Base-by-base conservation (phyloP, 1,140 invertebrate genomes). In the Drosophila arizonae region DNA sequence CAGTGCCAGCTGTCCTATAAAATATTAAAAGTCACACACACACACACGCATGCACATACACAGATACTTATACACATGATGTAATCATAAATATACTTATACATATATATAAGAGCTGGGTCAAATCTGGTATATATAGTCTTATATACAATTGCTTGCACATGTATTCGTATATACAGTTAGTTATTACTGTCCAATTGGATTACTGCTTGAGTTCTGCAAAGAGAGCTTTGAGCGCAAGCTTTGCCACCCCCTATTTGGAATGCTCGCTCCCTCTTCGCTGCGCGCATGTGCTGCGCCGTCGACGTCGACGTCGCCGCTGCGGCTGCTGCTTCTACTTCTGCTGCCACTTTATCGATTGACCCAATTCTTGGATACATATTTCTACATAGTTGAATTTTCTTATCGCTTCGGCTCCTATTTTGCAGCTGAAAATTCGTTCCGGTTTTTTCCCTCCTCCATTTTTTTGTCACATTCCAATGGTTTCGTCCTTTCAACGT, bases 401-500 rank as follows among this genome's bases (percentile, higher is more conserved):
- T 63, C 65, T 75, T 74, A 74, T 76, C 50, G 50, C 46, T 57
- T 15, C 17, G 21, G 9, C 15, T 21, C n/a, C 33, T 66, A 24
- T 54, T 46, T 65, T 39, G 9, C 10, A 11, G 36, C 28, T 10
- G 30, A 26, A 33, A n/a, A 26, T 43, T 10, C 26, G 6, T n/a
- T 43, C 36, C 8, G 21, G 0, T 51, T 33, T 30, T 30, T 26
- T 46, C n/a, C 26, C 30, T 24, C 17, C 11, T 45, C 8, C 13
- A 30, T n/a, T 15, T 11, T 57, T 1, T 33, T 33, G 33, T 33
- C 26, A 75, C 57, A 81, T 85, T 85, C 81, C 82, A 87, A 76
- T 82, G 81, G 65, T 69, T 86, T 81, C 72, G 82, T 87, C 82
- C 82, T 87, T 87, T 82, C 79, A 87, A 82, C 84, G 82, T 87